Evolutionary conservation across 1,140 invertebrate species (phyloP).

Genomic region (Caenorhabditis briggsae): DNA sequence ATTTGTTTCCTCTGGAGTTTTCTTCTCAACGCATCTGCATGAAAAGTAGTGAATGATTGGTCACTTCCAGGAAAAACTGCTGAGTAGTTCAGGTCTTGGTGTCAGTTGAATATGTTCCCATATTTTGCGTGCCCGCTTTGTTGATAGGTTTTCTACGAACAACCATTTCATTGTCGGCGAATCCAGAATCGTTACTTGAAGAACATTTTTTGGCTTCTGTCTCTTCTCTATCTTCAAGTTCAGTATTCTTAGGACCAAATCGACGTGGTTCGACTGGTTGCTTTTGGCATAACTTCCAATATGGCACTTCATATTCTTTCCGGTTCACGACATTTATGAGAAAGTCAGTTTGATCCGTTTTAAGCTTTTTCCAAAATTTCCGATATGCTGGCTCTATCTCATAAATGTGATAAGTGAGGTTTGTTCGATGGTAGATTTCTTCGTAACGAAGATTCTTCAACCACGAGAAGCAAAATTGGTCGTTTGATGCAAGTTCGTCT

Average conservation of each 20-base stretch:
- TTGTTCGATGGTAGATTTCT: neutral
- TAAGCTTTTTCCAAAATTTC: neutral
- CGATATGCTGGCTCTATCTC: neutral
- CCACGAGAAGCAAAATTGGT: slow-evolving; percentile 32
- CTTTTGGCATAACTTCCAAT: too few relatives aligned
- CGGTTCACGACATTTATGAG: too few relatives aligned
- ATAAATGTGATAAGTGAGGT: neutral
- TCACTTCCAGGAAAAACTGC: neutral
- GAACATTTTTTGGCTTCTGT: neutral
- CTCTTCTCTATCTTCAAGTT: neutral
- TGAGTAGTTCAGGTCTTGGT: neutral
- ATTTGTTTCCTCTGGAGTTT: neutral
- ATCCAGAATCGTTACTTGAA: slow-evolving; percentile 12
- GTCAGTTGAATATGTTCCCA: neutral
- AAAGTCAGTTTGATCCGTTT: neutral
- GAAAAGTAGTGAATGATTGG: neutral
- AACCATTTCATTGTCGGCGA: neutral
- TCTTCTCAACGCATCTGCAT: neutral
- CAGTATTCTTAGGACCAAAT: neutral
- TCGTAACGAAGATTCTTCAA: neutral
- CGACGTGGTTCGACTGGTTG: neutral
- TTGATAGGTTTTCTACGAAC: neutral
- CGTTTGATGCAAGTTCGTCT: neutral
- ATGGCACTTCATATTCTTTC: too few relatives aligned
- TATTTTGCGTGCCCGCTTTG: too few relatives aligned